phyloP scores from a whole-genome alignment of 2,797 vertebrate genomes.

The Xyrichtys novacula region DNA sequence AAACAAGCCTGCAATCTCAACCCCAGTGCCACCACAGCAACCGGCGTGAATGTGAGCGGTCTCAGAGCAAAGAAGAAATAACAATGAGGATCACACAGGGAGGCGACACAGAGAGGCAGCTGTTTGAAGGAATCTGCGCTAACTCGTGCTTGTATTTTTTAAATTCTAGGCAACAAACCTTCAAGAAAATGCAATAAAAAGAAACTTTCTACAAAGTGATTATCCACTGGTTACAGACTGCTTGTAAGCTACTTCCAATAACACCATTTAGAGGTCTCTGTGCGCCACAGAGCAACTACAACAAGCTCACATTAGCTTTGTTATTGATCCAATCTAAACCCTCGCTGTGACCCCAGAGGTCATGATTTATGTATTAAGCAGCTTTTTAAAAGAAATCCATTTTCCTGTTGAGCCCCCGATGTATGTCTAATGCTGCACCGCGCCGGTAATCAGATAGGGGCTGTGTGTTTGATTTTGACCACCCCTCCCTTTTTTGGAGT shows the following conservation, averaged over 20 bases:
- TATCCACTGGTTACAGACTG: conserved; percentile 26
- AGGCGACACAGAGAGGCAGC: conserved; percentile 45
- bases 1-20: conserved; percentile 79
- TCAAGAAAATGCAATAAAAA: conserved; percentile 21
- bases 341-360: conserved; percentile 81
- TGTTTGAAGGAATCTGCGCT: conserved; percentile 42
- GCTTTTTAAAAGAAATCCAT: conserved; percentile 84
- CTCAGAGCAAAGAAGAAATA: conserved; percentile 68
- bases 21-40: conserved; percentile 58
- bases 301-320: conserved; percentile 72
- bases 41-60: conserved; percentile 67
- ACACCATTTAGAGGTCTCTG: conserved; percentile 64
- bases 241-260: conserved; percentile 54
- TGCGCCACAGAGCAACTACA: conserved; percentile 69
- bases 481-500: conserved; percentile 45
- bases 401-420: conserved; percentile 79
- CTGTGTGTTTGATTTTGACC: conserved; percentile 72
- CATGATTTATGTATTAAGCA: conserved; percentile 88
- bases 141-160: not conserved
- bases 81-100: conserved; percentile 60
- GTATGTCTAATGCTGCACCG: conserved; percentile 77
- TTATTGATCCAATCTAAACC: conserved; percentile 81
- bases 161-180: conserved; percentile 1
- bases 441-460: conserved; percentile 82
- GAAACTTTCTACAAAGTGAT: conserved; percentile 44